These are phyloP conservation scores for Odontothrips loti DNA, from an alignment of 2,888 invertebrate genomes.

Conservation along the genomic window DNA sequence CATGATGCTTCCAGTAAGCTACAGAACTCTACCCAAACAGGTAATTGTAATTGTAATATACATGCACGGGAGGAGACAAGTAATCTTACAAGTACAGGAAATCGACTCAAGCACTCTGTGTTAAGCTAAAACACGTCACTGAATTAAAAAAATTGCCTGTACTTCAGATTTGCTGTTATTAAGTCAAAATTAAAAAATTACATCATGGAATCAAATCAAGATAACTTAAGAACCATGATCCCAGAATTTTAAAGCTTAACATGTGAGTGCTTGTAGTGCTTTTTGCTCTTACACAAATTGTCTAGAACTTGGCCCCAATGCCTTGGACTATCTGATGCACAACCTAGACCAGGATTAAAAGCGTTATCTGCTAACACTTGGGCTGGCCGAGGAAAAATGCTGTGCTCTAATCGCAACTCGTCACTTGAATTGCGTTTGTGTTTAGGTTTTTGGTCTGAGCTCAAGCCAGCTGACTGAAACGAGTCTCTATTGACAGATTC, in stretches of 20 bases:
- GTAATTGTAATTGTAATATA: background rate
- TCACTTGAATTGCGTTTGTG: background rate
- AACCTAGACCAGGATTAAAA: background rate
- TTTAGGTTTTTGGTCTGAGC: background rate
- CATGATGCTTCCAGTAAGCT: too few species aligned
- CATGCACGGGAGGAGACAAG: too few species aligned
- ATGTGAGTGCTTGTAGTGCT: background rate
- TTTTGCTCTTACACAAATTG: background rate
- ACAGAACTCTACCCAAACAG: too few species aligned
- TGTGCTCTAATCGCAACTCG: background rate
- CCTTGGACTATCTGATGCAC: background rate
- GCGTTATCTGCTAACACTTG: conserved; percentile 7
- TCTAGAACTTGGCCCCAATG: background rate
- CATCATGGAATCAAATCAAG: background rate
- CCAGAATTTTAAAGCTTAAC: background rate
- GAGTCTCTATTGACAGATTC: background rate
- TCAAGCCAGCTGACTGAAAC: background rate
- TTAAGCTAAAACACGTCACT: too few species aligned
- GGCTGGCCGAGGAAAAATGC: background rate
- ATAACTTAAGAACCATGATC: background rate
- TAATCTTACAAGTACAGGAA: too few species aligned
- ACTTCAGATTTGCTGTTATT: too few species aligned
- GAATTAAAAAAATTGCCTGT: too few species aligned
- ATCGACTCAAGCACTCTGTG: too few species aligned
- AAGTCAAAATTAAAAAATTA: background rate